These are phyloP conservation scores for Rhinichthys klamathensis DNA, from an alignment of 2,113 vertebrate genomes.

Conservation along the genomic window DNA sequence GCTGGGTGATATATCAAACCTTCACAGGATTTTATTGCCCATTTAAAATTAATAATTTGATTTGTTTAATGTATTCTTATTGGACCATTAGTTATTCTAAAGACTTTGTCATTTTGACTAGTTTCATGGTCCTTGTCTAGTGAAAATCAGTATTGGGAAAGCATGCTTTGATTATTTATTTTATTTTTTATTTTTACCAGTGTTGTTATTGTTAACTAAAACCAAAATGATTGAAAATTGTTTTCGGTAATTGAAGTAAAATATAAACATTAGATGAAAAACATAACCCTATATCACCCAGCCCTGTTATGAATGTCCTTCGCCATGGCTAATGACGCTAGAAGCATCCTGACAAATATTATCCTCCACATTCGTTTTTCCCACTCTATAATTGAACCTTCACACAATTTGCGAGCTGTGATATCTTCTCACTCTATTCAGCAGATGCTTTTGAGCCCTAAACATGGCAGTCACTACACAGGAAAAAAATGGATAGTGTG, in stretches of 20 bases:
- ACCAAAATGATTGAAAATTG: background rate
- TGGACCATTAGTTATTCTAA: background rate
- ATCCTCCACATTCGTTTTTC: conserved; percentile 3
- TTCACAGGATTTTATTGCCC: background rate
- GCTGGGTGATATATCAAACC: background rate
- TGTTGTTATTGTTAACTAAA: background rate
- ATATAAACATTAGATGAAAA: background rate
- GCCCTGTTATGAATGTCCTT: background rate
- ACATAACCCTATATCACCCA: background rate
- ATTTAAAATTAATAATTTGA: background rate
- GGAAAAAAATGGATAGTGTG: background rate
- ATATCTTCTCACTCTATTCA: conserved; percentile 21
- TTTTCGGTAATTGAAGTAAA: background rate
- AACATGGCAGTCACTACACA: conserved; percentile 22
- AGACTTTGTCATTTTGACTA: background rate
- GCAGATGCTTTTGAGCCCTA: conserved; percentile 13
- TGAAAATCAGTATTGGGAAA: background rate
- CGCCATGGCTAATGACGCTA: background rate
- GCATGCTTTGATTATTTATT: background rate
- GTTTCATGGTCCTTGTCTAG: background rate
- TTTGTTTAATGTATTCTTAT: background rate
- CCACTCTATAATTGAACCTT: conserved; percentile 31
- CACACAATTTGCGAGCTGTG: conserved; percentile 25
- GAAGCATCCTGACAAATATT: conserved; percentile 21
- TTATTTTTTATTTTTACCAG: background rate